Conservation (phyloP, 1,140 invertebrate genomes). For the Papilio aristodemus region DNA sequence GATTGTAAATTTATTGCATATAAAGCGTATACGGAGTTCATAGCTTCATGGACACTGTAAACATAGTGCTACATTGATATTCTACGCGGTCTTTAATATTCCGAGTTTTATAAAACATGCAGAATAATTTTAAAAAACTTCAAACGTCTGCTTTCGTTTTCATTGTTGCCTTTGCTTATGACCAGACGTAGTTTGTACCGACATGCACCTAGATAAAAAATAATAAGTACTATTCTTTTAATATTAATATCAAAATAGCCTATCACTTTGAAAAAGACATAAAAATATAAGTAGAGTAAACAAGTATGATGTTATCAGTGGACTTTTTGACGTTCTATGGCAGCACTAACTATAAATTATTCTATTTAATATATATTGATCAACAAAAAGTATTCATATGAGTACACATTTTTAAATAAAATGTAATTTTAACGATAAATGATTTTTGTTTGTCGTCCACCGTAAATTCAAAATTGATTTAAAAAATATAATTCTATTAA, state of each 20-base stretch:
- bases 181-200: background rate
- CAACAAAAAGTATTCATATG: no score
- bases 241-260: no score
- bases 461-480: background rate
- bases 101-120: conserved; percentile 16
- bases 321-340: no score
- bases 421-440: background rate
- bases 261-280: no score
- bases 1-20: background rate
- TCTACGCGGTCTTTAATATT: conserved; percentile 20
- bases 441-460: background rate
- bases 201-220: background rate
- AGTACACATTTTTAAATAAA: background rate
- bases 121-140: conserved; percentile 9
- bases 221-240: background rate
- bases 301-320: no score
- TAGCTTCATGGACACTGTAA: conserved; percentile 6
- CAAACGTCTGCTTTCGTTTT: conserved; percentile 22
- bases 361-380: no score
- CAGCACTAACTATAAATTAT: no score
- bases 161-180: conserved; percentile 13
- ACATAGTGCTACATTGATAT: conserved; percentile 10
- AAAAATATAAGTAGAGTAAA: no score
- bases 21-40: background rate
- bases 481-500: background rate